Evolutionary conservation across 2,113 vertebrate genomes (phyloP).

Genomic region (Hippocampus zosterae): DNA sequence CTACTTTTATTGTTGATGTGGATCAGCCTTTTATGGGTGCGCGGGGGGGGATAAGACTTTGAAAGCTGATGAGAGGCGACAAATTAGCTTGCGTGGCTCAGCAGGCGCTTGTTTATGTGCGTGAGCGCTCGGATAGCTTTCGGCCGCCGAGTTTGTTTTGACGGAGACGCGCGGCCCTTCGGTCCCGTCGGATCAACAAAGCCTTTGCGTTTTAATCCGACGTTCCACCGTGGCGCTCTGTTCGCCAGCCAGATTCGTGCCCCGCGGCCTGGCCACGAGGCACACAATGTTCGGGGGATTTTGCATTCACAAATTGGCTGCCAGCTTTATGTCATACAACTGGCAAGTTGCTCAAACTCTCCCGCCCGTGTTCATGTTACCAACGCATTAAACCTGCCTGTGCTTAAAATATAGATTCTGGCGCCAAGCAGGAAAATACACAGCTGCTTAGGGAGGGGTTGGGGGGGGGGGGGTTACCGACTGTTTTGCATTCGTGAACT

Average conservation of each 20-base stretch:
- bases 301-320: background rate
- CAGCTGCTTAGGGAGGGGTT: background rate
- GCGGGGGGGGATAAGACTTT: conserved; percentile 1
- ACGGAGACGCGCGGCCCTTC: conserved; percentile 7
- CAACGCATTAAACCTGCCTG: background rate
- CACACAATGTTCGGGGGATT: conserved; percentile 1
- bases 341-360: background rate
- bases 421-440: background rate
- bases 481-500: background rate
- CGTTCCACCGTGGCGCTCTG: background rate
- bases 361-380: background rate
- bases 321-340: background rate
- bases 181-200: background rate
- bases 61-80: conserved; percentile 15
- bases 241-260: background rate
- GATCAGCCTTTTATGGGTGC: conserved; percentile 17
- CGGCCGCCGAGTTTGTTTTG: conserved; percentile 34
- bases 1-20: conserved; percentile 1
- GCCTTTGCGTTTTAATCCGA: conserved; percentile 12
- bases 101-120: background rate
- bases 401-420: background rate
- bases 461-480: background rate
- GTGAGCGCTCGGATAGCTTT: background rate
- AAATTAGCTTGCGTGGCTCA: background rate
- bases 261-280: background rate